phyloP scores from a whole-genome alignment of 2,797 vertebrate species.

The Takifugu rubripes region DNA sequence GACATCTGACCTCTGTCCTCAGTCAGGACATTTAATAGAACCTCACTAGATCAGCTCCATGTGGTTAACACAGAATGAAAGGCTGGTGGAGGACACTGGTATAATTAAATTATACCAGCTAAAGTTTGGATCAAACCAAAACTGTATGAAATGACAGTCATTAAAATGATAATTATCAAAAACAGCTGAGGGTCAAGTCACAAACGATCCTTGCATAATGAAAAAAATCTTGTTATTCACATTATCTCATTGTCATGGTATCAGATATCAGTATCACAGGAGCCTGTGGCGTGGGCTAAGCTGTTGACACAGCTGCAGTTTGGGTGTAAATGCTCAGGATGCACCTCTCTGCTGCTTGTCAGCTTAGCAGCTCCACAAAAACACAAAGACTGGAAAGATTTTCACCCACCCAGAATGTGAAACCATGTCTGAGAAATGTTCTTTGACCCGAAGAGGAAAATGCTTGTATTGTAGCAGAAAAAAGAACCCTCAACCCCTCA shows the following conservation, averaged over 20 bases:
- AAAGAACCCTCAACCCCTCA: background rate
- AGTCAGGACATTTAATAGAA: conserved; percentile 20
- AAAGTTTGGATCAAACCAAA: conserved; percentile 16
- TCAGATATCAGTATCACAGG: conserved; percentile 27
- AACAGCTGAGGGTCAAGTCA: background rate
- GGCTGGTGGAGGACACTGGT: conserved; percentile 5
- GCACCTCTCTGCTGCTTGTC: conserved; percentile 24
- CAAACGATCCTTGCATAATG: no score
- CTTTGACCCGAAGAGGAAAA: conserved; percentile 39
- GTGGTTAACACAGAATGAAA: conserved; percentile 19
- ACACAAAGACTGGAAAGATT: conserved; percentile 42
- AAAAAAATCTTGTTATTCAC: background rate
- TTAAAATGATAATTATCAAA: background rate
- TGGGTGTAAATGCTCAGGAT: conserved; percentile 57
- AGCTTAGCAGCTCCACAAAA: conserved; percentile 17
- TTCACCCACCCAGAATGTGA: conserved; percentile 19
- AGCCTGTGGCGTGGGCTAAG: conserved; percentile 7
- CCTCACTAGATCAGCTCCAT: conserved; percentile 39
- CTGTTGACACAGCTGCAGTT: conserved; percentile 71
- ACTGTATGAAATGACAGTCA: conserved; percentile 1
- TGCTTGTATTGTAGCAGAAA: conserved; percentile 1
- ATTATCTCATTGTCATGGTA: conserved; percentile 12
- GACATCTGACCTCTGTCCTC: conserved; percentile 42
- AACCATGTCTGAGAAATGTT: conserved; percentile 21
- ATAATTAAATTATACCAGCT: conserved; percentile 26